Evolutionary conservation across 2,888 invertebrate genomes (phyloP).

Genomic region (Branchellion lobata): DNA sequence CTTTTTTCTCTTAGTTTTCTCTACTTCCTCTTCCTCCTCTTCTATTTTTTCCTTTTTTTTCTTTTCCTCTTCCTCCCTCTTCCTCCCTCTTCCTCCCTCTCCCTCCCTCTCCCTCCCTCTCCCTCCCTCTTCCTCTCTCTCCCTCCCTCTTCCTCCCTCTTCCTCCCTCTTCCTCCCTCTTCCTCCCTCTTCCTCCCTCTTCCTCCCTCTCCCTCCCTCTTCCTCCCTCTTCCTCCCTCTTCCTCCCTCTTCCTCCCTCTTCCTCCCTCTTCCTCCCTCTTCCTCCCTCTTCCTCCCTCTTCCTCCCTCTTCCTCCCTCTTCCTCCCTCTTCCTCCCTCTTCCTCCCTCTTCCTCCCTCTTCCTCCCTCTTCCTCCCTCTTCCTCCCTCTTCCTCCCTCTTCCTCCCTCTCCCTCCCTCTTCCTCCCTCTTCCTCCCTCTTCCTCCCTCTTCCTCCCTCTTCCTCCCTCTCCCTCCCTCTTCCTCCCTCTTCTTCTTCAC

Average conservation of each 20-base stretch:
- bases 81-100: constrained; percentile 2
- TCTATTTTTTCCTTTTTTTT: no score
- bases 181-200: not conserved
- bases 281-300: no score
- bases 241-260: not conserved
- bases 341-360: no score
- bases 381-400: no score
- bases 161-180: not conserved
- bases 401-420: no score
- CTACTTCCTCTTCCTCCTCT: no score
- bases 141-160: constrained; percentile 23
- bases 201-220: not conserved
- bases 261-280: constrained; percentile 2
- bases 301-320: no score
- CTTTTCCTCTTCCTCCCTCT: not conserved
- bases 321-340: no score
- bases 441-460: no score
- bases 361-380: no score
- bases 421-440: no score
- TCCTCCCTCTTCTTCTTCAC: not conserved
- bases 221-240: not conserved
- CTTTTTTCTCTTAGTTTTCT: no score
- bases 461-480: not conserved
- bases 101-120: constrained; percentile 4
- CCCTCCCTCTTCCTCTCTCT: constrained; percentile 13